A percentile compares a stretch with the other conserved stretches of the same genome.
phyloP scores from a whole-genome alignment of 2,797 vertebrate species.

The Spea hammondii region DNA sequence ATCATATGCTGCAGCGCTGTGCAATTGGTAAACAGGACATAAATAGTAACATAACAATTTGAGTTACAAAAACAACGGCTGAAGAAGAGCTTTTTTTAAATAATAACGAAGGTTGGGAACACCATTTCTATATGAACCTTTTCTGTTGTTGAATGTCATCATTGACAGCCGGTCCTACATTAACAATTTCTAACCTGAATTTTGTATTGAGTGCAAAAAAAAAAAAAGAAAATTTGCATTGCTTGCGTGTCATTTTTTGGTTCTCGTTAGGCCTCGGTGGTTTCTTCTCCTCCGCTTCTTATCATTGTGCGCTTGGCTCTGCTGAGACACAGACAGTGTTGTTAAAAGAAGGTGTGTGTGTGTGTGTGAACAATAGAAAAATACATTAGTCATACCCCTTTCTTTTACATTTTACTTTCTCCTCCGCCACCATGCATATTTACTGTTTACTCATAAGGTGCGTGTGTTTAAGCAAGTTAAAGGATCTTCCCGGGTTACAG shows the following conservation, averaged over 20 bases:
- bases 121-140: too few species aligned
- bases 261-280: not conserved
- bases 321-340: not conserved
- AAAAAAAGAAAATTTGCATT: not conserved
- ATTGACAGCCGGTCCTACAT: too few species aligned
- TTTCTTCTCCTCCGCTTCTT: too few species aligned
- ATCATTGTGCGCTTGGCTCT: not conserved
- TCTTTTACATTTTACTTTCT: constrained; percentile 39
- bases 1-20: too few species aligned
- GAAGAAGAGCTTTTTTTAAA: too few species aligned
- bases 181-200: too few species aligned
- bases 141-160: too few species aligned
- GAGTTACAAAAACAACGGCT: too few species aligned
- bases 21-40: too few species aligned
- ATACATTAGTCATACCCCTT: constrained; percentile 33
- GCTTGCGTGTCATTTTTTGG: not conserved
- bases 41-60: too few species aligned
- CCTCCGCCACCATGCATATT: constrained; percentile 5
- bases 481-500: too few species aligned
- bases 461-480: not conserved
- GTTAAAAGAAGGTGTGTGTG: constrained; percentile 17
- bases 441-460: not conserved
- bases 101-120: too few species aligned
- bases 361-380: not conserved
- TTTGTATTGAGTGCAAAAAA: not conserved